phyloP scores from a whole-genome alignment of 2,888 invertebrate species.

The Diaphora mendica region DNA sequence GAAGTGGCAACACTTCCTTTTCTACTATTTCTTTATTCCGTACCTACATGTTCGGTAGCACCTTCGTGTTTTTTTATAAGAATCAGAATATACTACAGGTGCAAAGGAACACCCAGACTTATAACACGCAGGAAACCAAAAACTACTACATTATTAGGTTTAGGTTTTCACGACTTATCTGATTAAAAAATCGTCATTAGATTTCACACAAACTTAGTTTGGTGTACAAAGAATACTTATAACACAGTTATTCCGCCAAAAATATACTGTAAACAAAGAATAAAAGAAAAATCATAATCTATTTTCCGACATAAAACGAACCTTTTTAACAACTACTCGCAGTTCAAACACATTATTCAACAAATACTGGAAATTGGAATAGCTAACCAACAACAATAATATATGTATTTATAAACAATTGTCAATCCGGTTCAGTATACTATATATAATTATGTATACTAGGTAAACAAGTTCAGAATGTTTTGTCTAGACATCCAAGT shows the following conservation, averaged over 20 bases:
- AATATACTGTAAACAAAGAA: too few relatives aligned
- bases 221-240: background rate
- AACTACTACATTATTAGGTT: too few relatives aligned
- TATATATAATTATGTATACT: too few relatives aligned
- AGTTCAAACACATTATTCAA: background rate
- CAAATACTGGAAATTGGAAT: background rate
- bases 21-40: too few relatives aligned
- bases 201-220: background rate
- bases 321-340: background rate
- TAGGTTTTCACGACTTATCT: too few relatives aligned
- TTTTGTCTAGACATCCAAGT: conserved; percentile 34
- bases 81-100: too few relatives aligned
- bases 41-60: too few relatives aligned
- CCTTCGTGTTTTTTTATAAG: too few relatives aligned
- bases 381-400: conserved; percentile 1
- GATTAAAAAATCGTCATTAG: background rate
- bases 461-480: background rate
- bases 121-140: too few relatives aligned
- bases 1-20: too few relatives aligned
- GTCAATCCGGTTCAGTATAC: background rate
- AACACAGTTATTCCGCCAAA: background rate
- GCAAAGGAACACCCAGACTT: too few relatives aligned
- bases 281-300: too few relatives aligned
- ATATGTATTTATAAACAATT: conserved; percentile 20
- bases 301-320: background rate